These are phyloP conservation scores for Gracilinanus agilis DNA, from an alignment of 2,113 vertebrate species.

Conservation along the genomic window DNA sequence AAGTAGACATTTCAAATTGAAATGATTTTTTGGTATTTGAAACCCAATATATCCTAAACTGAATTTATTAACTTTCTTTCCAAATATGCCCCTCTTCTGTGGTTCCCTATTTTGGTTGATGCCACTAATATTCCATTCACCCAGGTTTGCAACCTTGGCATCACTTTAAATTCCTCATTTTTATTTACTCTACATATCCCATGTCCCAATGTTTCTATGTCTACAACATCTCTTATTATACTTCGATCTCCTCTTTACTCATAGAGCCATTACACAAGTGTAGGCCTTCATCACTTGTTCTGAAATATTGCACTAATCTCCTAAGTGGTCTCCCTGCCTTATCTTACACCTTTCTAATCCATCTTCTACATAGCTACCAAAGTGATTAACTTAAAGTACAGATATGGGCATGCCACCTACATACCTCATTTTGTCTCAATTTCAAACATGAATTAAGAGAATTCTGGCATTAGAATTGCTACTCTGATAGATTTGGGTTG, in stretches of 20 bases:
- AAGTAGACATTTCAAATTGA: background rate
- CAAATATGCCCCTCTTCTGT: background rate
- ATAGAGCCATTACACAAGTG: background rate
- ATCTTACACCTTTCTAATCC: background rate
- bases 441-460: background rate
- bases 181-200: background rate
- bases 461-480: no score
- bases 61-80: background rate
- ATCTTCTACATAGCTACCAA: background rate
- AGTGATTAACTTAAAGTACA: background rate
- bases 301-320: background rate
- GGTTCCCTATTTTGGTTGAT: background rate
- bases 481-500: background rate
- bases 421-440: background rate
- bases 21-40: background rate
- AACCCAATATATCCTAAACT: background rate
- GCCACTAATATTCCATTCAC: background rate
- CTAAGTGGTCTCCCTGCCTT: background rate
- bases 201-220: no score
- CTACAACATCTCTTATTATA: no score
- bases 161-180: background rate
- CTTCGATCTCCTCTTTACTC: background rate
- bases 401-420: no score
- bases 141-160: background rate
- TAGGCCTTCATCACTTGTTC: background rate